A percentile compares a stretch with the other conserved stretches of the same genome.
phyloP scores from a whole-genome alignment of 2,888 invertebrate genomes.

The Ochlodes sylvanus region DNA sequence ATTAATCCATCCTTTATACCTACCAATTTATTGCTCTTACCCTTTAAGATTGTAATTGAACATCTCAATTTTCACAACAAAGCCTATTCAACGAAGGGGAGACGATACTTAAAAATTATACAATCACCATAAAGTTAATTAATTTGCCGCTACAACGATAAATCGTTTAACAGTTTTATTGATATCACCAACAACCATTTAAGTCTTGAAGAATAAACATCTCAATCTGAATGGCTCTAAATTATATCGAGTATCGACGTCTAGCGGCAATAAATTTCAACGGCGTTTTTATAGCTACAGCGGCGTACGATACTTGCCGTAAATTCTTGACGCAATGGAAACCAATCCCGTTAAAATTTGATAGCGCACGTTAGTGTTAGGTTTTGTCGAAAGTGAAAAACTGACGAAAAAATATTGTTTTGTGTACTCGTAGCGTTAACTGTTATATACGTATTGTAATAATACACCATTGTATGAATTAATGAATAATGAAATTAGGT shows the following conservation, averaged over 20 bases:
- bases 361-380: slow-evolving; percentile 22
- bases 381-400: slow-evolving; percentile 4
- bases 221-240: slow-evolving; percentile 21
- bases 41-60: neutral
- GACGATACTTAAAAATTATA: slow-evolving; percentile 1
- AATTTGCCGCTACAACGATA: slow-evolving; percentile 5
- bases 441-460: no score
- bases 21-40: neutral
- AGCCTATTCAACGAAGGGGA: neutral
- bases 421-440: neutral
- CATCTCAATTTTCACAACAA: slow-evolving; percentile 8
- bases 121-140: slow-evolving; percentile 17
- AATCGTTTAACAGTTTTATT: slow-evolving; percentile 15
- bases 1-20: neutral
- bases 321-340: slow-evolving; percentile 26
- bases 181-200: slow-evolving; percentile 14
- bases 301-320: slow-evolving; percentile 26
- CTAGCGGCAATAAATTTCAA: slow-evolving; percentile 25
- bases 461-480: no score
- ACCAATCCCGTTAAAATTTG: slow-evolving; percentile 32
- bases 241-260: slow-evolving; percentile 21
- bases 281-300: slow-evolving; percentile 19
- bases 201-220: slow-evolving; percentile 21
- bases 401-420: neutral
- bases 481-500: no score